These are phyloP conservation scores for Typhlichthys eigenmanni DNA, from an alignment of 2,797 vertebrate genomes.

Conservation along the genomic window DNA sequence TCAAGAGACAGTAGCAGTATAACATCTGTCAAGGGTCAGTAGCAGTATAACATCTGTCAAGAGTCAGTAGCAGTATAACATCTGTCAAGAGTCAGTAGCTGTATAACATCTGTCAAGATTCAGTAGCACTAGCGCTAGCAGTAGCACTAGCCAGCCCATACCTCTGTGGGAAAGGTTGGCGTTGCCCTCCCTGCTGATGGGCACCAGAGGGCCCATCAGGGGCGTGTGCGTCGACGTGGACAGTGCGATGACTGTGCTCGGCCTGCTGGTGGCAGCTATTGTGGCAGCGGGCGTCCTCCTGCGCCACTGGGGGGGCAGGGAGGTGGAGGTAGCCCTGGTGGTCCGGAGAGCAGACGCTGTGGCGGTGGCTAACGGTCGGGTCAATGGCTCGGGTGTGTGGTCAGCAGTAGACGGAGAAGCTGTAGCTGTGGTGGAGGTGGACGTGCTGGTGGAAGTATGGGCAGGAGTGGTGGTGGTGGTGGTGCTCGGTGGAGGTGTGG, in stretches of 20 bases:
- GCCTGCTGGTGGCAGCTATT: conserved; percentile 37
- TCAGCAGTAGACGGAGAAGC: conserved; percentile 3
- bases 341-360: conserved; percentile 37
- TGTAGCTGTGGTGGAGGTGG: conserved; percentile 25
- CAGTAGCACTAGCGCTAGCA: too few species aligned
- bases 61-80: too few species aligned
- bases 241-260: conserved; percentile 48
- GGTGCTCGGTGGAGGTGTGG: conserved; percentile 19
- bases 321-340: conserved; percentile 60
- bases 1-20: too few species aligned
- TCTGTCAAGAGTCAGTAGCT: too few species aligned
- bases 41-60: too few species aligned
- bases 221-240: conserved; percentile 62
- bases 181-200: conserved; percentile 80
- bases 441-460: conserved; percentile 17
- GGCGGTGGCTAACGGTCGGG: conserved; percentile 9
- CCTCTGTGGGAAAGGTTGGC: conserved; percentile 91
- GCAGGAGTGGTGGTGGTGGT: conserved; percentile 20
- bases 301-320: conserved; percentile 21
- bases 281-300: conserved; percentile 38
- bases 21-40: too few species aligned
- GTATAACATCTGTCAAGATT: too few species aligned
- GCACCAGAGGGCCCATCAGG: conserved; percentile 45
- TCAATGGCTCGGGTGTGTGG: conserved; percentile 35
- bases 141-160: conserved; percentile 65